Percentiles rank a stretch among this genome's conserved stretches.
Conservation (phyloP, 2,113 vertebrate species). For the Uria aalge region DNA sequence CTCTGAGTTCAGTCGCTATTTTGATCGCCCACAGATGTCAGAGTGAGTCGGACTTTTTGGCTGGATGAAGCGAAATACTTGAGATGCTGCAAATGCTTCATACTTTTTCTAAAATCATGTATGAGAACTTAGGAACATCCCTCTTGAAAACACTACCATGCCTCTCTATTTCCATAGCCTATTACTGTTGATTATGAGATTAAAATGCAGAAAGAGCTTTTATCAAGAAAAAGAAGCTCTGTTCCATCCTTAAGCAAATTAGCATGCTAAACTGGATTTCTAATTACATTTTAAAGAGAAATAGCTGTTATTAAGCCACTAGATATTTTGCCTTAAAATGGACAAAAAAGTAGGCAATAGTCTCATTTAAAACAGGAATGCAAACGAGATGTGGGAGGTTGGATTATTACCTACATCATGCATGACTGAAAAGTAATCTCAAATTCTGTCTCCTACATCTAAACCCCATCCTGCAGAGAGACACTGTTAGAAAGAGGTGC, state of each 20-base stretch:
- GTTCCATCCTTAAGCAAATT: background rate
- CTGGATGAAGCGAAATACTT: background rate
- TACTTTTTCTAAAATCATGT: background rate
- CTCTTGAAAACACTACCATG: background rate
- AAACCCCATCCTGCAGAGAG: background rate
- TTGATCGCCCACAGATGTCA: fast-evolving
- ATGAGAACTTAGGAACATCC: background rate
- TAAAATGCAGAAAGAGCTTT: background rate
- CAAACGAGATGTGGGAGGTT: background rate
- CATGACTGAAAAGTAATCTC: background rate
- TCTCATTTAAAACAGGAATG: background rate
- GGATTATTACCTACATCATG: background rate
- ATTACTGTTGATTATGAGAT: background rate
- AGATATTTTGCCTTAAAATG: background rate
- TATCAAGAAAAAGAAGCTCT: background rate
- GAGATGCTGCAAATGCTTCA: background rate
- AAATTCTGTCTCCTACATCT: background rate
- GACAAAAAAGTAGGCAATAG: background rate
- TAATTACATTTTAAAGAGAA: conserved; percentile 8
- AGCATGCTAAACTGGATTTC: background rate
- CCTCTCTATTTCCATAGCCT: background rate
- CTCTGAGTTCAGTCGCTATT: background rate
- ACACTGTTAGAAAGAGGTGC: background rate
- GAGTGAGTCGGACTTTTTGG: background rate
- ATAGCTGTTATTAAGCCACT: background rate